These are phyloP conservation scores for Dynastes hyllus DNA, from an alignment of 2,888 invertebrate species.

Conservation along the genomic window DNA sequence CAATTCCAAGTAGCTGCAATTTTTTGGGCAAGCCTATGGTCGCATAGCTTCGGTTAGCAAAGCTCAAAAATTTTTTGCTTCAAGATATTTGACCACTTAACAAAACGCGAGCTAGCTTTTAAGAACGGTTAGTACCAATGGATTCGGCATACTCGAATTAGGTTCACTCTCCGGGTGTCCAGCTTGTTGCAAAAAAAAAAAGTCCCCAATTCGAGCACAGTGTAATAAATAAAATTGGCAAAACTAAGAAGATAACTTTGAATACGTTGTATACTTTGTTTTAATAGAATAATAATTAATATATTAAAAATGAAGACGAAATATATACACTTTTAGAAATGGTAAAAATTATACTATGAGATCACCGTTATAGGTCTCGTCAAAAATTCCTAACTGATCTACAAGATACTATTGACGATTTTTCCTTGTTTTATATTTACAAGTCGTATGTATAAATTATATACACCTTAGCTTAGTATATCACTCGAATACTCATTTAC, in stretches of 20 bases:
- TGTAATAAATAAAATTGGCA: too few species aligned
- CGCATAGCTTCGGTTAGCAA: too few species aligned
- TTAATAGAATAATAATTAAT: slow-evolving; percentile 34
- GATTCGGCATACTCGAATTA: too few species aligned
- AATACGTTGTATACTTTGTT: not conserved
- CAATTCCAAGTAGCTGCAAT: too few species aligned
- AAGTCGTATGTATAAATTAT: slow-evolving; percentile 50
- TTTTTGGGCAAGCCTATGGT: too few species aligned
- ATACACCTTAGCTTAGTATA: slow-evolving; percentile 58
- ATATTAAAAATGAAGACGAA: slow-evolving; percentile 51
- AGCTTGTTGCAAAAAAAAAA: too few species aligned
- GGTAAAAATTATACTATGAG: slow-evolving; percentile 61
- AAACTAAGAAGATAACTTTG: not conserved
- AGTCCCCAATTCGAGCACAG: too few species aligned
- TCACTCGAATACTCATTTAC: slow-evolving; percentile 59
- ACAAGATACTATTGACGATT: slow-evolving; percentile 57
- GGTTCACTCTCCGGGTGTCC: too few species aligned
- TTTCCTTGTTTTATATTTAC: slow-evolving; percentile 26
- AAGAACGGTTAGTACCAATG: too few species aligned
- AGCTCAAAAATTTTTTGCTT: too few species aligned
- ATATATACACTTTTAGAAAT: slow-evolving; percentile 51
- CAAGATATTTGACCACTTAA: too few species aligned
- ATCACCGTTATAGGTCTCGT: slow-evolving; percentile 63
- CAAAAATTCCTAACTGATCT: slow-evolving; percentile 58
- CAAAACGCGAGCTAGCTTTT: too few species aligned